Conservation (phyloP, 2,113 vertebrate genomes). For the Microcebus lehilahytsara region DNA sequence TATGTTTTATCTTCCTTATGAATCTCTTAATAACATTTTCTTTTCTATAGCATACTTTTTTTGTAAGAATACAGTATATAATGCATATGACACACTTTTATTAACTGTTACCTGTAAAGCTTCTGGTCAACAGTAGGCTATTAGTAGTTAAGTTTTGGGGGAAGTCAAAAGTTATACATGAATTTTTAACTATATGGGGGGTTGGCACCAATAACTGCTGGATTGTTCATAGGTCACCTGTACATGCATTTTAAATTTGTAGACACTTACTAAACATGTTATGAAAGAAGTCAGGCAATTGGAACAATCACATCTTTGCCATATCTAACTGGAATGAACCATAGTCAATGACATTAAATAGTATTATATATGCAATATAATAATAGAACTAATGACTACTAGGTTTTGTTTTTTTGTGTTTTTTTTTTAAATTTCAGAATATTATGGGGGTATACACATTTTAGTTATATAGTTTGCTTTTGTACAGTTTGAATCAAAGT, state of each 20-base stretch:
- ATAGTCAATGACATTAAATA: background rate
- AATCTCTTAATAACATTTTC: background rate
- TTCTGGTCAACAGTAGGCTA: background rate
- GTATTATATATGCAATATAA: background rate
- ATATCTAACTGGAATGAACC: background rate
- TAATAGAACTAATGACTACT: background rate
- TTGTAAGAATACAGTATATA: background rate
- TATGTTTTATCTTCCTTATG: too few relatives aligned
- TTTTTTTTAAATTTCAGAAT: too few relatives aligned
- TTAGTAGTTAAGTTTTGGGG: background rate
- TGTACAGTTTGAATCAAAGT: too few relatives aligned
- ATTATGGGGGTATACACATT: too few relatives aligned
- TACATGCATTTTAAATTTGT: background rate
- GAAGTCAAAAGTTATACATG: background rate
- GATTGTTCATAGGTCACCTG: background rate
- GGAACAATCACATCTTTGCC: background rate
- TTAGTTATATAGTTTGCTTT: too few relatives aligned
- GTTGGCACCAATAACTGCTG: background rate
- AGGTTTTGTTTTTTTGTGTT: too few relatives aligned
- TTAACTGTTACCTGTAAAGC: background rate
- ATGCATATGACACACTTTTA: background rate
- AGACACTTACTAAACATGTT: background rate
- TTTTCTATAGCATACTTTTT: background rate
- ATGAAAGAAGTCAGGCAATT: background rate
- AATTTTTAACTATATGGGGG: background rate